Percentiles rank a stretch among this genome's conserved stretches.
Conservation (phyloP, 1,140 invertebrate genomes). For the Drosophila ambigua region DNA sequence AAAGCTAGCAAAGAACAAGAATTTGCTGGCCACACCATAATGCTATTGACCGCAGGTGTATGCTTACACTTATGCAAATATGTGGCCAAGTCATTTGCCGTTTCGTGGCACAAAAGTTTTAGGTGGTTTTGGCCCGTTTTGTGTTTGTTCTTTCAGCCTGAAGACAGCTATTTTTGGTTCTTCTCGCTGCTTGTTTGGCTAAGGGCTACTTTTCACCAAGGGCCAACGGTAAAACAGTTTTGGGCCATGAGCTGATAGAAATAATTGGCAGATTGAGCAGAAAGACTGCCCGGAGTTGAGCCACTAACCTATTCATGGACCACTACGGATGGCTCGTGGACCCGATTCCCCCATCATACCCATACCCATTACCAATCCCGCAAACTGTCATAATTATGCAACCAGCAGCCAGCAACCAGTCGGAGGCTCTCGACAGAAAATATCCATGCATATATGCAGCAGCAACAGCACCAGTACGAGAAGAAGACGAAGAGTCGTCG, state of each 20-base stretch:
- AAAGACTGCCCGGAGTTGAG: slow-evolving; percentile 13
- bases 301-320: slow-evolving; percentile 47
- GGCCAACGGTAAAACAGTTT: slow-evolving; percentile 21
- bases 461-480: slow-evolving; percentile 15
- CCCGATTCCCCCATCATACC: background rate
- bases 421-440: slow-evolving; percentile 56
- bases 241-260: slow-evolving; percentile 7
- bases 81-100: slow-evolving; percentile 33
- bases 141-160: slow-evolving; percentile 41
- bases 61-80: slow-evolving; percentile 56
- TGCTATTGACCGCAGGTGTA: background rate
- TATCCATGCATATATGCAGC: slow-evolving; percentile 25
- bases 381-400: slow-evolving; percentile 72
- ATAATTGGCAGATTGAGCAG: slow-evolving; percentile 34
- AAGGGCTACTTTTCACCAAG: slow-evolving; percentile 24
- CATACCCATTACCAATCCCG: slow-evolving; percentile 36
- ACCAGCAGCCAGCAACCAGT: slow-evolving; percentile 45
- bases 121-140: slow-evolving; percentile 24
- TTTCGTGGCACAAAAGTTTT: slow-evolving; percentile 56
- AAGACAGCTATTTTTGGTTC: slow-evolving; percentile 16
- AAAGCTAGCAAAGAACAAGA: too few species aligned
- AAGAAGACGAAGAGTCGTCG: slow-evolving; percentile 2
- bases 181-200: slow-evolving; percentile 19
- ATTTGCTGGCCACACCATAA: too few species aligned
- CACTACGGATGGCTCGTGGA: slow-evolving; percentile 34